Evolutionary conservation across 2,888 invertebrate species (phyloP).

Genomic region (Tinea pellionella): DNA sequence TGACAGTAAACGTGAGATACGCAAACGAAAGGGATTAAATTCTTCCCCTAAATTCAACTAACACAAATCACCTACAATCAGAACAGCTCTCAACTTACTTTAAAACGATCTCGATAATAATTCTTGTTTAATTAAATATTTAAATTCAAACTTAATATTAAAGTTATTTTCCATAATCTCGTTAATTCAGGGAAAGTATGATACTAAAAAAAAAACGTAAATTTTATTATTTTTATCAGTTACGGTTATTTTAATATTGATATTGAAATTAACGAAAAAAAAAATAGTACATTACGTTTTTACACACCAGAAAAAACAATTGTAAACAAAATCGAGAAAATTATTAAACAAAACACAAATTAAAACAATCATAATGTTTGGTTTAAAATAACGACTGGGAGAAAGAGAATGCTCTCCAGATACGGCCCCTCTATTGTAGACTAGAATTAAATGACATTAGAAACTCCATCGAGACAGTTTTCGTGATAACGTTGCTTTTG

Average conservation of each 20-base stretch:
- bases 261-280: too few species aligned
- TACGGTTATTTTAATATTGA: too few species aligned
- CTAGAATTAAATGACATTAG: conserved; percentile 6
- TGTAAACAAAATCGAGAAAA: too few species aligned
- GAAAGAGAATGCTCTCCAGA: neutral
- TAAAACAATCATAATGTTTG: neutral
- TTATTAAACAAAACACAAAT: neutral
- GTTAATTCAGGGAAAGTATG: too few species aligned
- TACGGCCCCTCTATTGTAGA: neutral
- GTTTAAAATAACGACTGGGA: neutral
- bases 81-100: neutral
- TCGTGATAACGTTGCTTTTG: conserved; percentile 5
- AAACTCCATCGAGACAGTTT: conserved; percentile 3
- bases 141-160: neutral
- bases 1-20: conserved; percentile 7
- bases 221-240: too few species aligned
- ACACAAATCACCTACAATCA: neutral
- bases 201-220: neutral
- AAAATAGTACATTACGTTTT: too few species aligned
- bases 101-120: neutral
- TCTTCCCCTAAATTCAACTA: neutral
- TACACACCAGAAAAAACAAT: too few species aligned
- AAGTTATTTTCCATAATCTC: too few species aligned
- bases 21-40: conserved; percentile 1
- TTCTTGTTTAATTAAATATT: neutral